Evolutionary conservation across 2,797 vertebrate species (phyloP).

Genomic region (Neoniphon sammara): DNA sequence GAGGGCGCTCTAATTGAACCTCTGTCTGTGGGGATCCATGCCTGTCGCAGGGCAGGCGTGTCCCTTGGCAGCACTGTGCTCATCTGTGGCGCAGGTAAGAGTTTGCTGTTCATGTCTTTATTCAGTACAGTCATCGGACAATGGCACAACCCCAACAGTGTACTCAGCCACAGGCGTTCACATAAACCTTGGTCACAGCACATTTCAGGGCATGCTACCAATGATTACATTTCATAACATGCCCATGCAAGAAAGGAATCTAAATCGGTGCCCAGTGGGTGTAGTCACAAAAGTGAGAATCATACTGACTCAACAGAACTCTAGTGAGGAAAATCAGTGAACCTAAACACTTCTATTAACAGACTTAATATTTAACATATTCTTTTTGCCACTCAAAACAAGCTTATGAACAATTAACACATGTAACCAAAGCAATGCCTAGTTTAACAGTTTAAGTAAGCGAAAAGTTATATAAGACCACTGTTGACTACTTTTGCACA

Average conservation of each 20-base stretch:
- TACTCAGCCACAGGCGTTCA: background rate
- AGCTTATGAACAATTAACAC: conserved; percentile 10
- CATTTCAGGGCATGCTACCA: background rate
- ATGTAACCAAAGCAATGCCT: conserved; percentile 1
- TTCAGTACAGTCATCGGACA: background rate
- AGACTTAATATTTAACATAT: conserved; percentile 50
- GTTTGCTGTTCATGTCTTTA: background rate
- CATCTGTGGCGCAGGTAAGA: conserved; percentile 92
- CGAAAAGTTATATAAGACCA: no score
- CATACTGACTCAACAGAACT: conserved; percentile 44
- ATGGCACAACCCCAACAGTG: no score
- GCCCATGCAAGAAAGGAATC: conserved; percentile 8
- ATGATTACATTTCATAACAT: background rate
- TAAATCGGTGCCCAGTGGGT: background rate
- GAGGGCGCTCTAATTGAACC: conserved; percentile 97
- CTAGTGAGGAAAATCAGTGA: conserved; percentile 28
- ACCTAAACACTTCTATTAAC: conserved; percentile 1
- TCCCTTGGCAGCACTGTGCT: conserved; percentile 91
- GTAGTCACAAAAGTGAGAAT: background rate
- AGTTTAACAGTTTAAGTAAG: background rate
- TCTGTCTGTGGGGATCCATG: conserved; percentile 95
- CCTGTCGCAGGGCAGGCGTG: conserved; percentile 90
- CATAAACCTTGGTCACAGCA: background rate
- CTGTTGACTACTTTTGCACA: background rate
- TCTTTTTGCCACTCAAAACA: conserved; percentile 22